Percentiles rank a stretch among this genome's conserved stretches.
These are phyloP conservation scores for Augochlorella aurata DNA, from an alignment of 2,888 invertebrate genomes.

Conservation along the genomic window DNA sequence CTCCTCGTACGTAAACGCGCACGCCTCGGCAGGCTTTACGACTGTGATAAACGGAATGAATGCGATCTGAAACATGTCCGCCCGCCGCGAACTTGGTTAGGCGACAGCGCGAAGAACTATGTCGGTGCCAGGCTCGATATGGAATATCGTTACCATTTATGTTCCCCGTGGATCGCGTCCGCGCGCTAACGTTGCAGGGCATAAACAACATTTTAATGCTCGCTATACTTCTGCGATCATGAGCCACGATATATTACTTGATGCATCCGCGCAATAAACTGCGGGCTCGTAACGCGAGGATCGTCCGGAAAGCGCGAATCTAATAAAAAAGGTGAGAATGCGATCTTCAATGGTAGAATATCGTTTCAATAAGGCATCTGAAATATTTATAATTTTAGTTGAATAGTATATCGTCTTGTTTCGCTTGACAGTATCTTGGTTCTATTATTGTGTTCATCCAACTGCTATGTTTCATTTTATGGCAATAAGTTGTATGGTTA, in stretches of 20 bases:
- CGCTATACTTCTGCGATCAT: not conserved
- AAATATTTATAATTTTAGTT: too few species aligned
- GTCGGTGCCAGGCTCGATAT: conserved; percentile 9
- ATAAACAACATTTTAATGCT: not conserved
- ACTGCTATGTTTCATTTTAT: too few species aligned
- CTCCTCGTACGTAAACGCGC: conserved; percentile 5
- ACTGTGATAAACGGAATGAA: conserved; percentile 47
- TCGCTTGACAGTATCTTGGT: too few species aligned
- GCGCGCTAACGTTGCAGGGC: not conserved
- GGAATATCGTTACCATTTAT: conserved; percentile 22
- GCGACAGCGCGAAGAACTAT: conserved; percentile 22
- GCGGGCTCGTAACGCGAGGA: not conserved
- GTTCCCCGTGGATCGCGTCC: not conserved
- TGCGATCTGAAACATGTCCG: conserved; percentile 44
- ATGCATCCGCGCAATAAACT: not conserved
- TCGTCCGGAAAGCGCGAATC: not conserved
- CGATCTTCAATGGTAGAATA: not conserved
- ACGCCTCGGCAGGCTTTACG: conserved; percentile 34
- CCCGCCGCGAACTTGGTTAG: conserved; percentile 3
- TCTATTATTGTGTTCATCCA: too few species aligned
- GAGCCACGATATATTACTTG: not conserved
- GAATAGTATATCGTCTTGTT: too few species aligned
- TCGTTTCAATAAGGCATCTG: not conserved
- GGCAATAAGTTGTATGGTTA: too few species aligned
- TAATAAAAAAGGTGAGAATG: not conserved